Evolutionary conservation across 2,797 vertebrate species (phyloP).

Genomic region (Eidolon dupreanum): DNA sequence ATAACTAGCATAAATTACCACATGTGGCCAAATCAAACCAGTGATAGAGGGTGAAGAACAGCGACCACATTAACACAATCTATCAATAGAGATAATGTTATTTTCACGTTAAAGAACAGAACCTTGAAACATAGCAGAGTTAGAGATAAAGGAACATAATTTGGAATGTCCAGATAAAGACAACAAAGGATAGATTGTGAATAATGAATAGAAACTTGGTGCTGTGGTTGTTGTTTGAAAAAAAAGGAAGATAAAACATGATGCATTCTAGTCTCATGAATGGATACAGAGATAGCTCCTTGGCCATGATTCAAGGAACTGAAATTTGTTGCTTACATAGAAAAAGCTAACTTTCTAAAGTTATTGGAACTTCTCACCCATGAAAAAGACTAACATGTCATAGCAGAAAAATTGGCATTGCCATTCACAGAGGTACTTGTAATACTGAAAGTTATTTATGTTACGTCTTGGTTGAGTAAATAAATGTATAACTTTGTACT

Average conservation of each 20-base stretch:
- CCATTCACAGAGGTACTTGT: neutral
- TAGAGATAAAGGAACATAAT: neutral
- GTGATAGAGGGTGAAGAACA: neutral
- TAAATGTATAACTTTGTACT: neutral
- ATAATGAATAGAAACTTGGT: conserved; percentile 21
- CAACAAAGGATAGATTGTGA: neutral
- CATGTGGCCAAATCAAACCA: neutral
- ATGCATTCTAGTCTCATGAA: neutral
- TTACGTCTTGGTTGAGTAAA: neutral
- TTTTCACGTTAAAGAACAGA: neutral
- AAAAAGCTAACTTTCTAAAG: conserved; percentile 10
- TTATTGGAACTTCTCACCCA: neutral
- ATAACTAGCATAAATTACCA: neutral
- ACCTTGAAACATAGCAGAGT: neutral
- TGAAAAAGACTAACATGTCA: neutral
- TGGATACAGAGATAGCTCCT: neutral
- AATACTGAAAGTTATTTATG: neutral
- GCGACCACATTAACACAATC: neutral
- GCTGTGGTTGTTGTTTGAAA: neutral
- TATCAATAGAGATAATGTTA: neutral
- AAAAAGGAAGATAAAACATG: neutral
- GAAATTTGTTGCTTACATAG: neutral
- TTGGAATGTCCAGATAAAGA: neutral
- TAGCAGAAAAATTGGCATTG: neutral
- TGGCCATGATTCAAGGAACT: neutral